Evolutionary conservation across 2,888 invertebrate genomes (phyloP).

Genomic region (Coelinius sp.): DNA sequence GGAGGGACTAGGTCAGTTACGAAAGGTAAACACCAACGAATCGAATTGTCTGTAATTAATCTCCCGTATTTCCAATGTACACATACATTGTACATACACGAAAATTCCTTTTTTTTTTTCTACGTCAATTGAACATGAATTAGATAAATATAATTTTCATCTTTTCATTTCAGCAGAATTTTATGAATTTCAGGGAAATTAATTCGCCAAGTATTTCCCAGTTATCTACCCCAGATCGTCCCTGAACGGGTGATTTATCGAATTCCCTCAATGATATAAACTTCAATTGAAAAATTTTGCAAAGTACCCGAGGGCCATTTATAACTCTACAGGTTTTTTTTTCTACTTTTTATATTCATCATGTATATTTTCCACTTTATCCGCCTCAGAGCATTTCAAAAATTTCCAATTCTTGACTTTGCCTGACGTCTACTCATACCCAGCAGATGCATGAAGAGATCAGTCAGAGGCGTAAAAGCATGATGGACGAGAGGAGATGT

Average conservation of each 20-base stretch:
- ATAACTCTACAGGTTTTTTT: background rate
- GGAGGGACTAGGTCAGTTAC: background rate
- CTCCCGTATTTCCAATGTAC: slow-evolving; percentile 42
- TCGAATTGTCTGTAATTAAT: slow-evolving; percentile 48
- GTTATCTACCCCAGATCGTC: background rate
- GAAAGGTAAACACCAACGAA: slow-evolving; percentile 41
- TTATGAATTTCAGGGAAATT: background rate
- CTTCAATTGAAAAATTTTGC: background rate
- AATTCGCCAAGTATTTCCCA: background rate
- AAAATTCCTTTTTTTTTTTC: background rate
- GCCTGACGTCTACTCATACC: background rate
- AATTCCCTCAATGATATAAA: background rate
- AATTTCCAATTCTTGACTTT: background rate
- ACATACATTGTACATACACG: slow-evolving; percentile 36
- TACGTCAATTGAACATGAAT: background rate
- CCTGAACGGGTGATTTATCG: background rate
- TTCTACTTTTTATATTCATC: background rate
- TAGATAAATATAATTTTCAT: background rate
- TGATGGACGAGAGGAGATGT: background rate
- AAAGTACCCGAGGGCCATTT: background rate
- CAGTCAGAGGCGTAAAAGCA: slow-evolving; percentile 8
- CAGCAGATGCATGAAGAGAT: background rate
- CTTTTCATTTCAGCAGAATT: no score
- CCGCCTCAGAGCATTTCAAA: background rate
- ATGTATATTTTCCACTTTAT: background rate